phyloP scores from a whole-genome alignment of 2,113 vertebrate genomes.

The Pampusana beccarii region DNA sequence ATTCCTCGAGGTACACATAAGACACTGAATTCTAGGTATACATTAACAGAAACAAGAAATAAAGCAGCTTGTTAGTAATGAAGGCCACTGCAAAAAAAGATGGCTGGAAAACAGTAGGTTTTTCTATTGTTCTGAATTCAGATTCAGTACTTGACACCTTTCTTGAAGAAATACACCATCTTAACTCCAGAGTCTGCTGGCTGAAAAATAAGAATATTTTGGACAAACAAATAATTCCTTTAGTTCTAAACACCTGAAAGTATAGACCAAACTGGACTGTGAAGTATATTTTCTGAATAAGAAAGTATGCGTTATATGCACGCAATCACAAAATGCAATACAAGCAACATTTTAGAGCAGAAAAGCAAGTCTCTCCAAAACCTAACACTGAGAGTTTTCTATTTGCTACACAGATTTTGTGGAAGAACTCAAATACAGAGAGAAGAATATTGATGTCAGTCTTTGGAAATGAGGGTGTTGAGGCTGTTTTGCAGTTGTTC shows the following conservation, averaged over 20 bases:
- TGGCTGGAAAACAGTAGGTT: not conserved
- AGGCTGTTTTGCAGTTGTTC: not conserved
- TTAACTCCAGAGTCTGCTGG: not conserved
- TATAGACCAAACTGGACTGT: not conserved
- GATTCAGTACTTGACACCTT: not conserved
- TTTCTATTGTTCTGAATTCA: not conserved
- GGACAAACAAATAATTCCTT: not conserved
- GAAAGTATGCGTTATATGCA: not conserved
- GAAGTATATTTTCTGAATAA: not conserved
- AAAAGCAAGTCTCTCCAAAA: not conserved
- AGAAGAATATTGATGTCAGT: not conserved
- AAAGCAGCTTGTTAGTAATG: not conserved
- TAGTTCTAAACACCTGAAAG: not conserved
- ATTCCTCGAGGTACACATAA: not conserved
- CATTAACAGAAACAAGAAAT: not conserved
- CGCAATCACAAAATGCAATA: not conserved
- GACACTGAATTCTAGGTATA: not conserved
- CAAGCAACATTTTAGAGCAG: not conserved
- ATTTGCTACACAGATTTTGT: not conserved
- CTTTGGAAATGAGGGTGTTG: not conserved
- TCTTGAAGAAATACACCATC: not conserved
- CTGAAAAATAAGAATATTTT: not conserved
- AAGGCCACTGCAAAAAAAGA: not conserved
- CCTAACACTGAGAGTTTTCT: not conserved
- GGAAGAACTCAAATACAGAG: not conserved